Evolutionary conservation across 2,113 vertebrate genomes (phyloP).

Genomic region (Ochotona curzoniae): DNA sequence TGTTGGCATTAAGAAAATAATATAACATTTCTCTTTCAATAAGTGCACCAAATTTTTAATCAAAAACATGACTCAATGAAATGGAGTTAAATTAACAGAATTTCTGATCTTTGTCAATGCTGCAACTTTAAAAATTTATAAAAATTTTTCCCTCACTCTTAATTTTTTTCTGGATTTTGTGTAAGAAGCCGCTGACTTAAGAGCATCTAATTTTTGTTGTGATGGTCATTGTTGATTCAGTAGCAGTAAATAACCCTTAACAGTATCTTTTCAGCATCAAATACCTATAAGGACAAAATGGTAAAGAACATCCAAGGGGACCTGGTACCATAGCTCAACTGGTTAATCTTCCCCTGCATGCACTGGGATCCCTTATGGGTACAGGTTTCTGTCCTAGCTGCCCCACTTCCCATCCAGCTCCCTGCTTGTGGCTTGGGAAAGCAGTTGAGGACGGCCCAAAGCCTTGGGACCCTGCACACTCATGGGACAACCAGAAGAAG

Average conservation of each 20-base stretch:
- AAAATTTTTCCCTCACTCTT: background rate
- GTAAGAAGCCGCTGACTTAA: constrained; percentile 21
- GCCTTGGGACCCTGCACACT: no score
- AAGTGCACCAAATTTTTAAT: background rate
- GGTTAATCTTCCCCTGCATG: no score
- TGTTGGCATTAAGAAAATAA: background rate
- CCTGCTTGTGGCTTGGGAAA: no score
- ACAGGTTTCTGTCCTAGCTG: no score
- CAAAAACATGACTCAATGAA: background rate
- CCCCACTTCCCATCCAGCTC: no score
- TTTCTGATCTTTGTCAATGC: background rate
- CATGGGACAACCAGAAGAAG: no score
- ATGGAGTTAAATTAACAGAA: constrained; percentile 39
- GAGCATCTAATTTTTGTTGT: background rate
- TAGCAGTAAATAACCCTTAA: background rate
- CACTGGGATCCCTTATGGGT: no score
- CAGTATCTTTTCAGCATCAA: background rate
- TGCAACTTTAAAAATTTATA: background rate
- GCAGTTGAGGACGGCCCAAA: no score
- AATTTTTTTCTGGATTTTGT: background rate
- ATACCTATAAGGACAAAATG: constrained; percentile 1
- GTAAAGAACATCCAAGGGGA: background rate
- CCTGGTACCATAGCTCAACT: no score
- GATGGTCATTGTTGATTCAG: background rate
- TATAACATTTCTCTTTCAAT: constrained; percentile 24